phyloP scores from a whole-genome alignment of 1,140 invertebrate genomes.

The Rhynchophorus ferrugineus region DNA sequence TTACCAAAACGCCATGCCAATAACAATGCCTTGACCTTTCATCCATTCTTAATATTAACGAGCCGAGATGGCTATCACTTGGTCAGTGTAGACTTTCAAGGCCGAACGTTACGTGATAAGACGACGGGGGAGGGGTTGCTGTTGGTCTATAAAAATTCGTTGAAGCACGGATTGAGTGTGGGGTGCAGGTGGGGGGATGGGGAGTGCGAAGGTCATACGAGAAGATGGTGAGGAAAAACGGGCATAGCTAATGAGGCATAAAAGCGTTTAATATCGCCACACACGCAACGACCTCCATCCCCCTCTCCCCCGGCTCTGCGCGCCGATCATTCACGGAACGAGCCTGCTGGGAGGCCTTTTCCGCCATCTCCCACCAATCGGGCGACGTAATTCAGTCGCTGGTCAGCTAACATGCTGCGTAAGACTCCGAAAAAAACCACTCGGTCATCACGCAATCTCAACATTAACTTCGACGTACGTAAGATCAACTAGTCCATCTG shows the following conservation, averaged over 20 bases:
- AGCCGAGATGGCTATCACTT: constrained; percentile 16
- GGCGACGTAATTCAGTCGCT: background rate
- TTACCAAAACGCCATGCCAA: too few relatives aligned
- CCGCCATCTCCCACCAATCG: too few relatives aligned
- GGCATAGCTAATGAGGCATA: background rate
- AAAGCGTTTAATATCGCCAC: background rate
- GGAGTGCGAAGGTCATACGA: background rate
- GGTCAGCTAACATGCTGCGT: background rate
- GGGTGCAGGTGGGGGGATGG: too few relatives aligned
- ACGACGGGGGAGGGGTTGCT: too few relatives aligned
- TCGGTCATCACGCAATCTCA: background rate
- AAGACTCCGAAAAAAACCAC: background rate
- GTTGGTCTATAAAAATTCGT: background rate
- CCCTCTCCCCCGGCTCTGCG: too few relatives aligned
- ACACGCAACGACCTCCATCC: too few relatives aligned
- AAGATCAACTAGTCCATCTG: too few relatives aligned
- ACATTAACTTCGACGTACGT: background rate
- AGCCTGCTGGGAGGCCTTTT: too few relatives aligned
- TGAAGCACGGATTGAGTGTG: background rate
- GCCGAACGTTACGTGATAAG: constrained; percentile 11
- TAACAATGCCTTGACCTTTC: constrained; percentile 10
- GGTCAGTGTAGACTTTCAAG: constrained; percentile 12
- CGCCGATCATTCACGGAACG: too few relatives aligned
- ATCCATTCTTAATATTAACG: constrained; percentile 15
- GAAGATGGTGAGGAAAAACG: background rate